These are phyloP conservation scores for Tachysurus vachellii DNA, from an alignment of 2,113 vertebrate genomes.

Conservation along the genomic window DNA sequence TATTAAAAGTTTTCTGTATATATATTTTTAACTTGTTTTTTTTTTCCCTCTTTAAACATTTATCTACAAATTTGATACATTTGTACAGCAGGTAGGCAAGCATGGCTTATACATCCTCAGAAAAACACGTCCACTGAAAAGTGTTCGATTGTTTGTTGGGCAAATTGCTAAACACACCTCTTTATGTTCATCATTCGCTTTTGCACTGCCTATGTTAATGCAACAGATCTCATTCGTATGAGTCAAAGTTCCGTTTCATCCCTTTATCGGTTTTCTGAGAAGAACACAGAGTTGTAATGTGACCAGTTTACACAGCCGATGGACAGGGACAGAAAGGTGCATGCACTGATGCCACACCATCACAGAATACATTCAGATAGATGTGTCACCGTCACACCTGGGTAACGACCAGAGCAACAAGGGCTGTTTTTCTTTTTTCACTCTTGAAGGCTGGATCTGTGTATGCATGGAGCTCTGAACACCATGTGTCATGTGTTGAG, in stretches of 20 bases:
- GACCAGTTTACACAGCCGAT: constrained; percentile 63
- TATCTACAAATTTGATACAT: constrained; percentile 93
- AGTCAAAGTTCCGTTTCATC: background rate
- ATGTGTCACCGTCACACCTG: constrained; percentile 75
- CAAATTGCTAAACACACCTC: background rate
- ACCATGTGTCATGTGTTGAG: constrained; percentile 9
- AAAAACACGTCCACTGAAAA: constrained; percentile 85
- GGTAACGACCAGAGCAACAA: constrained; percentile 48
- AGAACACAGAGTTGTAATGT: background rate
- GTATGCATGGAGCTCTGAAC: constrained; percentile 6
- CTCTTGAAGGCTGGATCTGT: constrained; percentile 23
- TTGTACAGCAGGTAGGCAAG: constrained; percentile 93
- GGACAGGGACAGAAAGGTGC: constrained; percentile 79
- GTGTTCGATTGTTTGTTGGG: constrained; percentile 67
- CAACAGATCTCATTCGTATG: background rate
- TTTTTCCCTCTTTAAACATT: constrained; percentile 77
- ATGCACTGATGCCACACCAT: constrained; percentile 83
- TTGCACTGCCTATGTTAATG: background rate
- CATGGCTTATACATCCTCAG: constrained; percentile 95
- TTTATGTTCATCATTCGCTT: constrained; percentile 4
- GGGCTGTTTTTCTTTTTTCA: constrained; percentile 1
- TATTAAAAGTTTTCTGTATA: constrained; percentile 86
- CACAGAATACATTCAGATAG: constrained; percentile 82
- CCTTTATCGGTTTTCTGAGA: background rate
- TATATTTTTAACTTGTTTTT: constrained; percentile 73